Percentiles rank a stretch among this genome's conserved stretches.
Evolutionary conservation across 1,140 invertebrate genomes (phyloP).

Genomic region (Bombus waltoni): DNA sequence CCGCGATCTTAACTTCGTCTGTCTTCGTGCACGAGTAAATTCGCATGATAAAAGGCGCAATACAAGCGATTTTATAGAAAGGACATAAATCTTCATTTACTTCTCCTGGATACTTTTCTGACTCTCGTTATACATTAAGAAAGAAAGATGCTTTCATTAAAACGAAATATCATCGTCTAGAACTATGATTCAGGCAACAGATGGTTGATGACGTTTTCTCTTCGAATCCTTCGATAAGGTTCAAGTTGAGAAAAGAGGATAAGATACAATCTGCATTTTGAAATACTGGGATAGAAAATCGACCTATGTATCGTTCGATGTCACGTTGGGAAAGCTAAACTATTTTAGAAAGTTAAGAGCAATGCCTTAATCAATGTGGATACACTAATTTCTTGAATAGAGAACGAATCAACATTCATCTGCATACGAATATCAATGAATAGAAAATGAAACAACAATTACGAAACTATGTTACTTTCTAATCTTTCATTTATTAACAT

Average conservation of each 20-base stretch:
- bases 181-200: slow-evolving; percentile 1
- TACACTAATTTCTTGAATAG: not conserved
- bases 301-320: not conserved
- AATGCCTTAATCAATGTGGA: not conserved
- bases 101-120: not conserved
- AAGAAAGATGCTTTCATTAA: not conserved
- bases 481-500: not conserved
- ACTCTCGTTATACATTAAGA: not conserved
- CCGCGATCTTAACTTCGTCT: too few relatives aligned
- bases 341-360: slow-evolving; percentile 22
- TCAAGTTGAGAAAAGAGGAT: not conserved
- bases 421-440: not conserved
- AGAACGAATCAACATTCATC: not conserved
- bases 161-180: not conserved
- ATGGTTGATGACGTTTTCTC: not conserved
- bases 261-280: not conserved
- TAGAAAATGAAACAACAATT: not conserved
- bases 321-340: slow-evolving; percentile 4
- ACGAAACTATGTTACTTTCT: too few relatives aligned
- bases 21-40: not conserved
- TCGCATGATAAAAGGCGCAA: not conserved
- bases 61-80: not conserved
- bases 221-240: not conserved
- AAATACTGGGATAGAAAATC: not conserved
- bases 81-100: not conserved